Evolutionary conservation across 2,888 invertebrate species (phyloP).

Genomic region (Adelognathus sp.): DNA sequence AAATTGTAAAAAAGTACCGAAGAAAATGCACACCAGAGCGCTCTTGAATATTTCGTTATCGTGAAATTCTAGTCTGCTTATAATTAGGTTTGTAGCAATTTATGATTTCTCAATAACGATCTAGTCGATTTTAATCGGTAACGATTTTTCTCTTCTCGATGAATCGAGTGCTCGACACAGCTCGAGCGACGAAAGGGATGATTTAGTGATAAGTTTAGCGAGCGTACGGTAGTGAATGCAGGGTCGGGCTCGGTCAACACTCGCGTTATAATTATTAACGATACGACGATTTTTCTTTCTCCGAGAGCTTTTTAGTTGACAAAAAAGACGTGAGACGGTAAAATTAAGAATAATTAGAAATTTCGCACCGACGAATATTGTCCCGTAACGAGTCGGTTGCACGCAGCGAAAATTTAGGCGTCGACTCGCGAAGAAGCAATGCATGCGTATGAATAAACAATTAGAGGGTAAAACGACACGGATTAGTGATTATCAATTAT

Average conservation of each 20-base stretch:
- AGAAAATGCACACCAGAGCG: conserved; percentile 4
- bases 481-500: conserved; percentile 31
- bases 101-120: conserved; percentile 27
- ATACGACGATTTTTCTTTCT: conserved; percentile 49
- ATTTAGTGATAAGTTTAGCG: conserved; percentile 32
- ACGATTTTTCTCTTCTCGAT: neutral
- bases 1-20: conserved; percentile 1
- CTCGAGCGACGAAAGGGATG: neutral
- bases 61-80: conserved; percentile 34
- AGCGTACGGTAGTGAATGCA: conserved; percentile 32
- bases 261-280: conserved; percentile 23
- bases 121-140: conserved; percentile 36
- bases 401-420: conserved; percentile 8
- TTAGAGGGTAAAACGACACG: conserved; percentile 35
- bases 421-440: conserved; percentile 23
- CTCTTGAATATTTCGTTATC: conserved; percentile 12
- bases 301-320: conserved; percentile 42
- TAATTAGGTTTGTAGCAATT: conserved; percentile 9
- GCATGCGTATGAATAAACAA: conserved; percentile 39
- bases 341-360: neutral
- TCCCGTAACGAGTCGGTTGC: conserved; percentile 24
- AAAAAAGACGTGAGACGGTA: neutral
- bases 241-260: conserved; percentile 40
- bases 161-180: conserved; percentile 17
- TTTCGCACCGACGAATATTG: neutral